Base-by-base conservation (phyloP, 2,113 vertebrate genomes). In the Corythornis vintsioides region DNA sequence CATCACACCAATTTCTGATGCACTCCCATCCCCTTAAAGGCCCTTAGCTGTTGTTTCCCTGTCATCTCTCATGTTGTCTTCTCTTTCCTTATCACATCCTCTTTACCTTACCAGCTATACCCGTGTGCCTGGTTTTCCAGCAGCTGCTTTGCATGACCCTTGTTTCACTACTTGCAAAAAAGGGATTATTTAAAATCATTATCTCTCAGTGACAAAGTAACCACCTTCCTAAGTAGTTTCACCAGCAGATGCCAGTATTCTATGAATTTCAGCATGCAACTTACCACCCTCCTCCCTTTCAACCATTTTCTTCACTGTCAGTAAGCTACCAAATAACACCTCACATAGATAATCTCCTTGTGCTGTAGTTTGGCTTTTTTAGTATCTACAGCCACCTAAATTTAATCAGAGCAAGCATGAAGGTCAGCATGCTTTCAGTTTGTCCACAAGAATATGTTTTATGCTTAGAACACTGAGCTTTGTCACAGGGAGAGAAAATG, bases 221-320 rank as follows among this genome's bases (percentile, higher is more conserved):
- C 21, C 26, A 4, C 25, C 50, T 43, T 76, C 47, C 48, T 26
- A 18, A 25, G n/a, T 2, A 15, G 20, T 21, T 83, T 61, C 61
- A 28, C 96, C 98, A 95, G 93, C 93, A 97, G 97, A 93, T 96
- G 97, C 86, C 97, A 84, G 86, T 18, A 73, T 91, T 38, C 4
- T 29, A 71, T 78, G 91, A 42, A n/a, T 17, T 21, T 79, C 64
- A 19, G 4, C 25, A 22, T 9, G 50, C 35, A 43, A 59, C 59
- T 78, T 8, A 56, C 29, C 17, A 59, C 31, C 10, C 22, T 43
- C n/a, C 55, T 78, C 64, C 42, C 31, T 13, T 94, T 93, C 80
- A 84, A 94, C 87, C 83, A 86, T 97, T 96, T 97, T 92, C 71
- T 22, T 45, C 15, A 9, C 25, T 24, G 38, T 14, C n/a, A 7